Evolutionary conservation across 2,888 invertebrate species (phyloP).

Genomic region (Stenodera caucasica): DNA sequence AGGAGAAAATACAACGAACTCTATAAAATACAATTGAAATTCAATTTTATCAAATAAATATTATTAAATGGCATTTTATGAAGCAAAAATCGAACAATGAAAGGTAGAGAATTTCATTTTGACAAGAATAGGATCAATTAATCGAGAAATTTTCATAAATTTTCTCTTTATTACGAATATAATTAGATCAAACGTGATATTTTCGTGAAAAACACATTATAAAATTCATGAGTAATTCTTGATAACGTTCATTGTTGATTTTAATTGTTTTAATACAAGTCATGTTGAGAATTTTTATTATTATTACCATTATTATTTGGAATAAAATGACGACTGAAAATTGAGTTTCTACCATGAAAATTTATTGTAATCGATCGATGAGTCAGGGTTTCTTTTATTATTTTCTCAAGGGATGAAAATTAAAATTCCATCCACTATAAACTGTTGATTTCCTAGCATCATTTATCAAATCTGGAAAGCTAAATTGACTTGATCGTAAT

Average conservation of each 20-base stretch:
- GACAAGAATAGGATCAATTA: not conserved
- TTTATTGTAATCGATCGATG: too few species aligned
- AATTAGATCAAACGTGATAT: constrained; percentile 7
- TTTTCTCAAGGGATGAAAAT: not conserved
- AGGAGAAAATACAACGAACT: not conserved
- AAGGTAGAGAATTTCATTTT: not conserved
- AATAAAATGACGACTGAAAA: not conserved
- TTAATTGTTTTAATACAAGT: constrained; percentile 1
- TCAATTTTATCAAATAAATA: not conserved
- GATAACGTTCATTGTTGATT: not conserved
- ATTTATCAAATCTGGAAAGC: too few species aligned
- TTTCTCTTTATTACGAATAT: not conserved
- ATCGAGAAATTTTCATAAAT: not conserved
- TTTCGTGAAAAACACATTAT: not conserved
- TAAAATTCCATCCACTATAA: not conserved
- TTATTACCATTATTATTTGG: not conserved
- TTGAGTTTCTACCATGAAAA: too few species aligned
- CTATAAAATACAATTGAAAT: not conserved
- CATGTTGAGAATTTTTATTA: not conserved
- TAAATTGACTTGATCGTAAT: too few species aligned
- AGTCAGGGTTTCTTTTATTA: too few species aligned
- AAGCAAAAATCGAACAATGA: not conserved
- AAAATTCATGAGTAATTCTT: not conserved
- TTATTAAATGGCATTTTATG: not conserved
- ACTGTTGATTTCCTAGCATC: not conserved